phyloP scores from a whole-genome alignment of 2,797 vertebrate species.

The Falco concolor region DNA sequence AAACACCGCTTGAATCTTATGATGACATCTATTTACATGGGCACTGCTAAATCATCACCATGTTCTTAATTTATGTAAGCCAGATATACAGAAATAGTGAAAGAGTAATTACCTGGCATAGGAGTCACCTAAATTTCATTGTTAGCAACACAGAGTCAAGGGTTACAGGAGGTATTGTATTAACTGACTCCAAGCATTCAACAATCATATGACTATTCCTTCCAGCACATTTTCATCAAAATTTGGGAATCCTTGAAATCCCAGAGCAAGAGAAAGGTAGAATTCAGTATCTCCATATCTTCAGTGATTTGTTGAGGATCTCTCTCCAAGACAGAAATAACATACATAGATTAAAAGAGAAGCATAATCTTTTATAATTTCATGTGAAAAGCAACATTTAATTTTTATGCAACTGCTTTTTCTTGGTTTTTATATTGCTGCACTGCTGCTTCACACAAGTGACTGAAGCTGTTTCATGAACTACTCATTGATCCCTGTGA shows the following conservation, averaged over 20 bases:
- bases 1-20: background rate
- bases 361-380: background rate
- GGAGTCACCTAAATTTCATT: conserved; percentile 11
- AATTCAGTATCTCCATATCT: background rate
- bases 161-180: conserved; percentile 13
- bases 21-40: background rate
- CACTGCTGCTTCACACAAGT: background rate
- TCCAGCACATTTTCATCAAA: conserved; percentile 42
- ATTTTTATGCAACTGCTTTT: background rate
- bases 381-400: background rate
- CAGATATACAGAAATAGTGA: background rate
- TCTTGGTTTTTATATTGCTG: background rate
- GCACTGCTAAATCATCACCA: background rate
- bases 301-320: background rate
- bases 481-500: conserved; percentile 45
- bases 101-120: background rate
- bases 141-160: background rate
- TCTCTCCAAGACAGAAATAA: background rate
- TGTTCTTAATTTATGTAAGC: background rate
- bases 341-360: background rate
- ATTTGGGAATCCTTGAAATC: conserved; percentile 37
- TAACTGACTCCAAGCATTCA: conserved; percentile 42
- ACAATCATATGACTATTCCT: conserved; percentile 12
- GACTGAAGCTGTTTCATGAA: conserved; percentile 28
- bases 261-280: background rate